Conservation (phyloP, 1,140 invertebrate species). For the Lasaia peninsularis region DNA sequence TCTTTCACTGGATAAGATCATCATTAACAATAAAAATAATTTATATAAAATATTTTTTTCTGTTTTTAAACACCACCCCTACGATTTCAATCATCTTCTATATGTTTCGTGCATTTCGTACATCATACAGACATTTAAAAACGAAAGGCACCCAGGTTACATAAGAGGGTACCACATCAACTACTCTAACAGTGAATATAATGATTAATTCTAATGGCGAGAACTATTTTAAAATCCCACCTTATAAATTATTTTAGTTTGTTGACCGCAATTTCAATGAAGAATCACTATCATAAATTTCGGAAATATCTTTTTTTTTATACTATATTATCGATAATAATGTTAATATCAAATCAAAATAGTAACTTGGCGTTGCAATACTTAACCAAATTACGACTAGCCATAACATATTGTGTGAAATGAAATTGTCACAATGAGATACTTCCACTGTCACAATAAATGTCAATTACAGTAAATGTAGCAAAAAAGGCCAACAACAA, state of each 20-base stretch:
- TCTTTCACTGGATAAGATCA: slow-evolving; percentile 67
- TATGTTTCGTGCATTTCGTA: slow-evolving; percentile 79
- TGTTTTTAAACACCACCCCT: slow-evolving; percentile 49
- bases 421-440: slow-evolving; percentile 2
- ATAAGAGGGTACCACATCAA: slow-evolving; percentile 70
- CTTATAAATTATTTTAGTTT: slow-evolving; percentile 20
- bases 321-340: slow-evolving; percentile 3
- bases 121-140: slow-evolving; percentile 65
- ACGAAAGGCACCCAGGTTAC: slow-evolving; percentile 69
- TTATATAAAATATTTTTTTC: slow-evolving; percentile 69
- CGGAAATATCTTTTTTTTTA: slow-evolving; percentile 2
- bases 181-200: slow-evolving; percentile 46
- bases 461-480: slow-evolving; percentile 8
- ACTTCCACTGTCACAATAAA: slow-evolving; percentile 2
- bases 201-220: slow-evolving; percentile 63
- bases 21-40: slow-evolving; percentile 70
- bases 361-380: background rate
- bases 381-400: slow-evolving; percentile 7
- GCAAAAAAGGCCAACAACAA: slow-evolving; percentile 9
- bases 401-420: background rate
- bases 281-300: slow-evolving; percentile 12
- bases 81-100: slow-evolving; percentile 75
- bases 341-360: slow-evolving; percentile 5
- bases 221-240: slow-evolving; percentile 48
- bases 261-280: slow-evolving; percentile 30